phyloP scores from a whole-genome alignment of 2,113 vertebrate species.

The Nothoprocta perdicaria region DNA sequence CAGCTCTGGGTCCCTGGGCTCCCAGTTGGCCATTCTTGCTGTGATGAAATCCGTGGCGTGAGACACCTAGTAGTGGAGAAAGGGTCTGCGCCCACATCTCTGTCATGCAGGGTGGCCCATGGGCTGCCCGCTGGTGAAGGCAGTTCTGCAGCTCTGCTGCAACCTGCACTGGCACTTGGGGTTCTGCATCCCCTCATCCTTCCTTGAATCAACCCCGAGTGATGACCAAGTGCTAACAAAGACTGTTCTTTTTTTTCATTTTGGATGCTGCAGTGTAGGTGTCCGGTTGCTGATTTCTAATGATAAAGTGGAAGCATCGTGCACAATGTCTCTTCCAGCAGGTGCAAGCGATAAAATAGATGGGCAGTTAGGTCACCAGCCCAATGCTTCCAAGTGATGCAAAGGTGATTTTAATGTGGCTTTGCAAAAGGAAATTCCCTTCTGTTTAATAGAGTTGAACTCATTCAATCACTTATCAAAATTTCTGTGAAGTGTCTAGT shows the following conservation, averaged over 20 bases:
- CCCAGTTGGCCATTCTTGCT: background rate
- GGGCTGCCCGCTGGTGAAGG: constrained; percentile 16
- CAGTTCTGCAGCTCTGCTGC: constrained; percentile 26
- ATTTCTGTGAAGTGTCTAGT: constrained; percentile 45
- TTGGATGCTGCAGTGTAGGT: constrained; percentile 24
- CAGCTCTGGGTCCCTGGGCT: background rate
- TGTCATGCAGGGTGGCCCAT: background rate
- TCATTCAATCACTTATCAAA: constrained; percentile 8
- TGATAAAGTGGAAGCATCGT: constrained; percentile 26
- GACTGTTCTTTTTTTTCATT: background rate
- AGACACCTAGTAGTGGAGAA: constrained; percentile 18
- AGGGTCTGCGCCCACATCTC: background rate
- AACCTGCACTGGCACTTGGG: background rate
- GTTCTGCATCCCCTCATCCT: background rate
- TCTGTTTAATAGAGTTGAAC: constrained; percentile 22
- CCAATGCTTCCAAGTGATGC: constrained; percentile 32
- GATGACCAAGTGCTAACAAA: constrained; percentile 30
- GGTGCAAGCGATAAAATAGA: constrained; percentile 24
- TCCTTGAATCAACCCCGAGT: background rate
- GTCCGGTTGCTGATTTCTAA: constrained; percentile 48
- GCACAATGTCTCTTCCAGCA: constrained; percentile 45
- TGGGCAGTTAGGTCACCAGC: constrained; percentile 53
- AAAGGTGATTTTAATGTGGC: constrained; percentile 30
- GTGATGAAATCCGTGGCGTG: background rate
- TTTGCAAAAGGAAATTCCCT: constrained; percentile 39